Evolutionary conservation across 2,888 invertebrate genomes (phyloP), one percentile per base, ranked within the genome.

Genomic region (Toxonevra muliebris): DNA sequence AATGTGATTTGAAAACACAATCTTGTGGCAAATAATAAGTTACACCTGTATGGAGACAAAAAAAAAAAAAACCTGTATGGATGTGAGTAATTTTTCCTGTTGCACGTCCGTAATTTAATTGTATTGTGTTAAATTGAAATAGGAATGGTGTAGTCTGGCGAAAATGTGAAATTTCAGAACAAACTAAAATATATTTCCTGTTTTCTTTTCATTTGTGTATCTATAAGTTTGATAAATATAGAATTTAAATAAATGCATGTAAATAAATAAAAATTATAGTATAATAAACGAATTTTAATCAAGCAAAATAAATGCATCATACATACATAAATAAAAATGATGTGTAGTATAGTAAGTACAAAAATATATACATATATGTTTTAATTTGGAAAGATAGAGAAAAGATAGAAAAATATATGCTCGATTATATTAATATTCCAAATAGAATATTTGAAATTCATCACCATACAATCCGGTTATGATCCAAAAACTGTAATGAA

Each of bases 391-490:
- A 13, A 54, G 5, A 30, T 30, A 54, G 30, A 54, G 19, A 54
- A 54, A 17, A 3, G 5, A 17, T 15, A 53, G 19, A n/a, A n/a
- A n/a, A n/a, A 17, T 30, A 54, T 20, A 17, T n/a, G 17, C 20
- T 9, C 19, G 9, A 12, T 12, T 20, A 42, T 30, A 5, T 65
- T 60, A 73, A 20, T 64, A 66, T 66, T 76, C 75, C 4, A 78
- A 58, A 13, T 76, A 78, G 64, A 82, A 85, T 69, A 85, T 77
- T 76, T 85, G 84, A 69, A 82, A 84, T 59, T 79, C 78, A 42
- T 80, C 79, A 55, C 76, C 77, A 55, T 83, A 84, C 12, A 80
- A 76, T 17, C 85, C 85, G 4, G 82, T 81, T 11, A 85, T 76
- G 20, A 85, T 70, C 85, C 85, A 85, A 66, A 77, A 78, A 12